Evolutionary conservation across 2,113 vertebrate species (phyloP).

Genomic region (Hymenochirus boettgeri): DNA sequence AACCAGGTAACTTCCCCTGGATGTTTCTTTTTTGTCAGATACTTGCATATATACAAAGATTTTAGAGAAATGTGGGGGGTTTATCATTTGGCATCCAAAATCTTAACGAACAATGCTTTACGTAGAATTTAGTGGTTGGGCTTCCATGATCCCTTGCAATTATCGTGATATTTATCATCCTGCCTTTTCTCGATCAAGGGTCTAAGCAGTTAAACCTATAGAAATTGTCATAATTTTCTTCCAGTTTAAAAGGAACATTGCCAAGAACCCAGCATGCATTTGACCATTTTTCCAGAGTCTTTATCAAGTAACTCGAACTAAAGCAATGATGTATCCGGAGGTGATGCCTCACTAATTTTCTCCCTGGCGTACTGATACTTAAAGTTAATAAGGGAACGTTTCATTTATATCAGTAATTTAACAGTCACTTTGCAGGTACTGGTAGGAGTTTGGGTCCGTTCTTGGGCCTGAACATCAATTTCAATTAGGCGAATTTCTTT

Average conservation of each 20-base stretch:
- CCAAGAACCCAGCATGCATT: constrained; percentile 92
- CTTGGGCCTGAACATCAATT: constrained; percentile 92
- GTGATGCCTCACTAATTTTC: constrained; percentile 92
- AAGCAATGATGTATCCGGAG: constrained; percentile 89
- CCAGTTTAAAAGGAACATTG: constrained; percentile 85
- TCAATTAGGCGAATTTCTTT: constrained; percentile 91
- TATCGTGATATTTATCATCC: constrained; percentile 96
- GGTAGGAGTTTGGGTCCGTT: constrained; percentile 95
- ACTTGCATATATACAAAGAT: constrained; percentile 92
- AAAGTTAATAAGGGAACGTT: constrained; percentile 92
- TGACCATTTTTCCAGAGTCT: constrained; percentile 92
- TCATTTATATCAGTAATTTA: constrained; percentile 91
- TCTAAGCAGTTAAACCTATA: constrained; percentile 93
- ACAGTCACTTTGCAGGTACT: constrained; percentile 95
- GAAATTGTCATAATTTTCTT: constrained; percentile 96
- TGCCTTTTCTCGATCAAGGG: constrained; percentile 87
- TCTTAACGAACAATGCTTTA: constrained; percentile 91
- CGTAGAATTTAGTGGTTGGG: constrained; percentile 89
- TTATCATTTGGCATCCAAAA: constrained; percentile 97
- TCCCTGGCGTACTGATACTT: constrained; percentile 95
- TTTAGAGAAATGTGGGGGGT: constrained; percentile 88
- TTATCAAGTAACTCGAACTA: constrained; percentile 93
- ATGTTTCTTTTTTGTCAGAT: constrained; percentile 97
- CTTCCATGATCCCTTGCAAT: constrained; percentile 90
- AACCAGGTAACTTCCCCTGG: constrained; percentile 91